A percentile compares a stretch with the other conserved stretches of the same genome.
These are phyloP conservation scores for Chymomyza costata DNA, from an alignment of 1,140 invertebrate species.

Conservation along the genomic window DNA sequence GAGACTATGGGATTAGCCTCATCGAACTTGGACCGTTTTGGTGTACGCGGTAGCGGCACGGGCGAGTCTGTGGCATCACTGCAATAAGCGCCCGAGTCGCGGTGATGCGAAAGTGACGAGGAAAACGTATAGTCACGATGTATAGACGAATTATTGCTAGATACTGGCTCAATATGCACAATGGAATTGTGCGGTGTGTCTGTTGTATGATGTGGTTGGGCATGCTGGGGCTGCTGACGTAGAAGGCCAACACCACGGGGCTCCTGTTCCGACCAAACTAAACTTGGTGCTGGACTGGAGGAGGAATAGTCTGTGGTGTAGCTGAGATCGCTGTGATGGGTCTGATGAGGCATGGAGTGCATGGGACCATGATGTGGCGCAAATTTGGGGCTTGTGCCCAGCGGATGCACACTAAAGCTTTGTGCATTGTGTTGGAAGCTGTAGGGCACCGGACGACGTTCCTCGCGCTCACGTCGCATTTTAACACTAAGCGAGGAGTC, in stretches of 20 bases:
- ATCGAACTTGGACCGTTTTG: constrained; percentile 73
- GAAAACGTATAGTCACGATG: constrained; percentile 67
- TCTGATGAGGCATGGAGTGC: constrained; percentile 1
- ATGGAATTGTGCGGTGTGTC: constrained; percentile 78
- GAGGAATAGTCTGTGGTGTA: constrained; percentile 73
- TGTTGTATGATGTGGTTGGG: constrained; percentile 8
- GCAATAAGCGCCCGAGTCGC: constrained; percentile 68
- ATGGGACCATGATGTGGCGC: constrained; percentile 30
- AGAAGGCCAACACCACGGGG: constrained; percentile 20
- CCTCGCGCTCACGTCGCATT: constrained; percentile 78
- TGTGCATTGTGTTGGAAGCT: constrained; percentile 78
- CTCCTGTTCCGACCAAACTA: constrained; percentile 63
- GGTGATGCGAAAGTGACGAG: constrained; percentile 64
- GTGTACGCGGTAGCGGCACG: constrained; percentile 62
- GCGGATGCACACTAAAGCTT: constrained; percentile 77
- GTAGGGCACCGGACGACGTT: constrained; percentile 47
- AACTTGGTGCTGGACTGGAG: constrained; percentile 64
- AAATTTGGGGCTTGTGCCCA: constrained; percentile 60
- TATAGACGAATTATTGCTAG: constrained; percentile 62
- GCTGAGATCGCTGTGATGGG: constrained; percentile 58
- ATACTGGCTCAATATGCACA: constrained; percentile 70
- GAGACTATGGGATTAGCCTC: constrained; percentile 81
- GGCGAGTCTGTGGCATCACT: constrained; percentile 71
- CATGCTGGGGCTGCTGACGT: constrained; percentile 4
- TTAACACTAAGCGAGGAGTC: constrained; percentile 74